phyloP scores from a whole-genome alignment of 2,113 vertebrate species.

The Eleginops maclovinus region DNA sequence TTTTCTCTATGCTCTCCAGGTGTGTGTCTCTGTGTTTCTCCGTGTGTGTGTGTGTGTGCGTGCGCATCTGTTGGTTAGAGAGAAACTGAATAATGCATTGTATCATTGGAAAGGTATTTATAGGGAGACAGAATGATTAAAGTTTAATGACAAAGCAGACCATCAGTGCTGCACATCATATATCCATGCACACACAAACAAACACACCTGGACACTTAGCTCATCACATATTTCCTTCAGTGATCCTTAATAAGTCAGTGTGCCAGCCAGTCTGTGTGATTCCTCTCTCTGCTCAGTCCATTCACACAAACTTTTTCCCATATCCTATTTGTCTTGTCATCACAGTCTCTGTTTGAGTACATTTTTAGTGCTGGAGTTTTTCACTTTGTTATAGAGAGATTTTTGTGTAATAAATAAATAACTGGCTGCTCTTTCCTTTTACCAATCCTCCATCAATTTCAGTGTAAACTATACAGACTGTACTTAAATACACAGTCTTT shows the following conservation, averaged over 20 bases:
- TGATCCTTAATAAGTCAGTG: conserved; percentile 37
- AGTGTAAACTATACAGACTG: no score
- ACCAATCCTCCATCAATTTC: background rate
- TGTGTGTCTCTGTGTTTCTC: conserved; percentile 45
- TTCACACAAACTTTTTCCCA: conserved; percentile 41
- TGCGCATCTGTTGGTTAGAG: conserved; percentile 42
- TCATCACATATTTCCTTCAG: conserved; percentile 21
- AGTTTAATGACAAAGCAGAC: conserved; percentile 76
- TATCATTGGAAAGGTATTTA: conserved; percentile 83
- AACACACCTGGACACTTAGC: conserved; percentile 6
- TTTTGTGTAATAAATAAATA: background rate
- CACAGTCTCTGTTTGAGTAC: no score
- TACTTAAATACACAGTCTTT: no score
- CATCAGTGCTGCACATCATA: conserved; percentile 73
- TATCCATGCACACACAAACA: conserved; percentile 17
- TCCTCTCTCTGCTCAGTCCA: conserved; percentile 43
- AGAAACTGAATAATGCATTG: conserved; percentile 80
- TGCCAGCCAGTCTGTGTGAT: conserved; percentile 10
- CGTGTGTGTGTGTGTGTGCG: conserved; percentile 25
- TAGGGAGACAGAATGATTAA: conserved; percentile 78
- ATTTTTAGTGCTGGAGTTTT: conserved; percentile 34
- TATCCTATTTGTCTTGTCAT: no score
- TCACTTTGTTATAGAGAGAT: conserved; percentile 15
- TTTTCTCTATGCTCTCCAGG: conserved; percentile 54
- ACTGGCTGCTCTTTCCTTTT: background rate